Conservation (phyloP, 2,888 invertebrate genomes). For the Troides oblongomaculatus region DNA sequence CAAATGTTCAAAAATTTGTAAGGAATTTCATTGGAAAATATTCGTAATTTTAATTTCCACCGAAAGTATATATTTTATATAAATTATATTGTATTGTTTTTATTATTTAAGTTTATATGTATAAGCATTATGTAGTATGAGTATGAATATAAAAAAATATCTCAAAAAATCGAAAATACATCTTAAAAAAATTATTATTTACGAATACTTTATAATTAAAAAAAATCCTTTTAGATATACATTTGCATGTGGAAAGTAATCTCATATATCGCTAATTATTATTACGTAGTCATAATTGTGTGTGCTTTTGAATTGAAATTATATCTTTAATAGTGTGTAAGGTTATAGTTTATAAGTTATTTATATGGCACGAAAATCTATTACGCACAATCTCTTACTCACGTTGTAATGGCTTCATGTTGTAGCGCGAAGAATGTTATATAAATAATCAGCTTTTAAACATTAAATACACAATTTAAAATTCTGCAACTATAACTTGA, state of each 20-base stretch:
- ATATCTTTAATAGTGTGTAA: constrained; percentile 16
- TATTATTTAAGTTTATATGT: constrained; percentile 23
- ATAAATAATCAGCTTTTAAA: too few species aligned
- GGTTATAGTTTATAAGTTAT: constrained; percentile 19
- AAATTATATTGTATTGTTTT: constrained; percentile 23
- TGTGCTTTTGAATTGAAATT: constrained; percentile 29
- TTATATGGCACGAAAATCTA: constrained; percentile 15
- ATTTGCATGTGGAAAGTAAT: constrained; percentile 29
- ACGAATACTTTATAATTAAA: constrained; percentile 3
- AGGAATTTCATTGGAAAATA: constrained; percentile 15
- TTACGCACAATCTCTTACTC: constrained; percentile 15
- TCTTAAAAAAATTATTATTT: constrained; percentile 4
- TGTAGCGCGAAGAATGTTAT: not conserved
- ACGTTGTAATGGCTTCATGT: not conserved
- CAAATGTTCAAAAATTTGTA: constrained; percentile 1
- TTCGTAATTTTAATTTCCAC: constrained; percentile 26
- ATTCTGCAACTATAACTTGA: not conserved
- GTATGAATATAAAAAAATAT: constrained; percentile 3
- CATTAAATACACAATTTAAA: not conserved
- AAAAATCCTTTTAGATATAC: constrained; percentile 4
- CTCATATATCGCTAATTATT: constrained; percentile 33
- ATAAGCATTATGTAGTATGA: constrained; percentile 8
- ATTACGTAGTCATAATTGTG: constrained; percentile 24
- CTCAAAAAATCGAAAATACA: not conserved
- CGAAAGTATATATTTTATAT: constrained; percentile 29